Evolutionary conservation across 1,140 invertebrate genomes (phyloP).

Genomic region (Apis laboriosa): DNA sequence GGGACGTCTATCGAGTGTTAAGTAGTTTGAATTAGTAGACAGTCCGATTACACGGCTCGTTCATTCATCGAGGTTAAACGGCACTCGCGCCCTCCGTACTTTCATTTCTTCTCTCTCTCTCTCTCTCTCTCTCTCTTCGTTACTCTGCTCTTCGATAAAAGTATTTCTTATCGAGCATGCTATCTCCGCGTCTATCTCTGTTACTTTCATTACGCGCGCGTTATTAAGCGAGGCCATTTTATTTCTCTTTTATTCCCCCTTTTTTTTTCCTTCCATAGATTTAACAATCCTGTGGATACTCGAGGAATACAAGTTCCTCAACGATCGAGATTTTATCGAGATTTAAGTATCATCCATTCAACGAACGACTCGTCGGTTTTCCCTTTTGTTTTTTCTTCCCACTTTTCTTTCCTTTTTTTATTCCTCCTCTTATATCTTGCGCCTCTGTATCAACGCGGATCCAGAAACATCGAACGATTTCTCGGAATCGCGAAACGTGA

Average conservation of each 20-base stretch:
- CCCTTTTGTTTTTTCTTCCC: neutral
- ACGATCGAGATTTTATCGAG: neutral
- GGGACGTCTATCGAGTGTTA: slow-evolving; percentile 26
- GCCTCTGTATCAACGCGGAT: too few species aligned
- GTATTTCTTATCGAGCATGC: slow-evolving; percentile 29
- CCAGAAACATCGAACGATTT: neutral
- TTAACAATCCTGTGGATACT: neutral
- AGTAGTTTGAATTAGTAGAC: slow-evolving; percentile 34
- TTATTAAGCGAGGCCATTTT: slow-evolving; percentile 11
- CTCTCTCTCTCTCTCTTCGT: neutral
- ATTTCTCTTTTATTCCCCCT: neutral
- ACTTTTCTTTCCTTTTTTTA: neutral
- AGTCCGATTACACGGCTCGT: slow-evolving; percentile 41
- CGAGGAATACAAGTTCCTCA: neutral
- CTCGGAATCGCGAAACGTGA: neutral
- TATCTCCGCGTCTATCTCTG: neutral
- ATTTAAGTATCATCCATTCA: neutral
- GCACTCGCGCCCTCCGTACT: neutral
- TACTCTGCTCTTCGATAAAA: neutral
- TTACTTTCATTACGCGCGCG: slow-evolving; percentile 8
- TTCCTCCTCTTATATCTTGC: too few species aligned
- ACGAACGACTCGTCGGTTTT: too few species aligned
- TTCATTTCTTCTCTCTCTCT: neutral
- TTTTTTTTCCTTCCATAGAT: neutral
- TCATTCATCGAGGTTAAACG: slow-evolving; percentile 22